These are phyloP conservation scores for Amblyopsis rosae DNA, from an alignment of 2,113 vertebrate genomes.

Conservation along the genomic window DNA sequence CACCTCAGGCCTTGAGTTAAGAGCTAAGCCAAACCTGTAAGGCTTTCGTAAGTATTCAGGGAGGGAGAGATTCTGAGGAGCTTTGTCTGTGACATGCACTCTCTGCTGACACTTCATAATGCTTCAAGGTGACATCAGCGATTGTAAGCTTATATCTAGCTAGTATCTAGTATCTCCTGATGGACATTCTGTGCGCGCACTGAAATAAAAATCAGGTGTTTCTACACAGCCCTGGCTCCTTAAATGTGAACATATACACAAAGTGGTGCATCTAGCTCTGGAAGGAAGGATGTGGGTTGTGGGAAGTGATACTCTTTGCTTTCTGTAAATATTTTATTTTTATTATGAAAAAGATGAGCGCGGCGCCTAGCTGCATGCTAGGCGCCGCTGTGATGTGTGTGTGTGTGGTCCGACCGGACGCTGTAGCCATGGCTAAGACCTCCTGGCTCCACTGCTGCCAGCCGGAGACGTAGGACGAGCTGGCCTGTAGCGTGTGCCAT, in stretches of 20 bases:
- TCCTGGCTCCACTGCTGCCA: conserved; percentile 73
- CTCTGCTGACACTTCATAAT: too few relatives aligned
- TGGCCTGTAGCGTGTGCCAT: conserved; percentile 32
- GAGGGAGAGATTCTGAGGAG: conserved; percentile 46
- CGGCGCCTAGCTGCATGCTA: conserved; percentile 32
- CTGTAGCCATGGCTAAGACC: conserved; percentile 76
- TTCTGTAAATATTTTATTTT: conserved; percentile 18
- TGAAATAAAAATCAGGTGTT: too few relatives aligned
- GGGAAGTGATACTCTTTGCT: conserved; percentile 21
- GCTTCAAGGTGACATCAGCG: too few relatives aligned
- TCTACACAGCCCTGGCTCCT: too few relatives aligned
- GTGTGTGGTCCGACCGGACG: conserved; percentile 69
- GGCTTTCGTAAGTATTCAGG: too few relatives aligned
- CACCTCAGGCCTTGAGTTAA: too few relatives aligned
- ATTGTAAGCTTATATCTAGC: too few relatives aligned
- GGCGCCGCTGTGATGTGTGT: conserved; percentile 55
- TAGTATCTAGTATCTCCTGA: too few relatives aligned
- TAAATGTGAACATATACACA: too few relatives aligned
- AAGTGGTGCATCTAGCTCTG: conserved; percentile 61
- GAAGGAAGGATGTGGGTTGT: conserved; percentile 27
- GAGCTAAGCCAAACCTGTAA: too few relatives aligned
- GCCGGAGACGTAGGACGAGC: conserved; percentile 68
- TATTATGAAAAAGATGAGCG: conserved; percentile 10
- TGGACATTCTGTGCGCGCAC: too few relatives aligned
- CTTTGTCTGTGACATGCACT: conserved; percentile 81